Percentiles rank a stretch among this genome's conserved stretches.
These are phyloP conservation scores for Pelvicachromis taeniatus DNA, from an alignment of 2,113 vertebrate species.

Conservation along the genomic window DNA sequence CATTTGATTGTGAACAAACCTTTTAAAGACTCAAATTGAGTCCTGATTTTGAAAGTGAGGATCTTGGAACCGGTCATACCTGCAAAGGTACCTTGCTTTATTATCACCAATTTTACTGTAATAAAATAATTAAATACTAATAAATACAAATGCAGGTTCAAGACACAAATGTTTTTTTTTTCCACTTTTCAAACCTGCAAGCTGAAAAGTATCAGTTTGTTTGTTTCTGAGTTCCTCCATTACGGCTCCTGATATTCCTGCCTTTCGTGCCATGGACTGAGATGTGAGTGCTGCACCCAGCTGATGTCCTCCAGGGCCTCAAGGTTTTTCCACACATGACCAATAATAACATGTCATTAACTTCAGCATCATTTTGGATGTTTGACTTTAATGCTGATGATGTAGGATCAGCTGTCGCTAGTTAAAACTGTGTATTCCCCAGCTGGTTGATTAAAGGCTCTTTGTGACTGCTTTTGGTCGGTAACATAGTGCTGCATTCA, in stretches of 20 bases:
- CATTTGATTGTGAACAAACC: not conserved
- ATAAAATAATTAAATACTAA: not conserved
- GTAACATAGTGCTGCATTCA: not conserved
- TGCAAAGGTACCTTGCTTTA: not conserved
- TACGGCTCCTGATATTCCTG: not conserved
- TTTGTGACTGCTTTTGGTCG: rapidly evolving
- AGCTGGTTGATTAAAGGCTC: not conserved
- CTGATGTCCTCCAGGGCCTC: not conserved
- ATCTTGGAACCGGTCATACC: not conserved
- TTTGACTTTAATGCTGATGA: not conserved
- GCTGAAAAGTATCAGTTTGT: not conserved
- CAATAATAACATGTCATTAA: not conserved
- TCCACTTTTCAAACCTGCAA: not conserved
- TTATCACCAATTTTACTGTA: not conserved
- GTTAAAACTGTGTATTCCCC: not conserved
- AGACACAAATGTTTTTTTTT: not conserved
- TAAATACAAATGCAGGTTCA: not conserved
- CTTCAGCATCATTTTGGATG: not conserved
- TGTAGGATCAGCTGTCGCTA: not conserved
- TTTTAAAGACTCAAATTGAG: not conserved
- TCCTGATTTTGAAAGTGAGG: not conserved
- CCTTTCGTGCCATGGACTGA: rapidly evolving
- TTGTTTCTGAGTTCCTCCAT: not conserved
- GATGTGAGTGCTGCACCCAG: not conserved
- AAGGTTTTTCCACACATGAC: not conserved